phyloP scores from a whole-genome alignment of 2,113 vertebrate species.

The Perca flavescens region DNA sequence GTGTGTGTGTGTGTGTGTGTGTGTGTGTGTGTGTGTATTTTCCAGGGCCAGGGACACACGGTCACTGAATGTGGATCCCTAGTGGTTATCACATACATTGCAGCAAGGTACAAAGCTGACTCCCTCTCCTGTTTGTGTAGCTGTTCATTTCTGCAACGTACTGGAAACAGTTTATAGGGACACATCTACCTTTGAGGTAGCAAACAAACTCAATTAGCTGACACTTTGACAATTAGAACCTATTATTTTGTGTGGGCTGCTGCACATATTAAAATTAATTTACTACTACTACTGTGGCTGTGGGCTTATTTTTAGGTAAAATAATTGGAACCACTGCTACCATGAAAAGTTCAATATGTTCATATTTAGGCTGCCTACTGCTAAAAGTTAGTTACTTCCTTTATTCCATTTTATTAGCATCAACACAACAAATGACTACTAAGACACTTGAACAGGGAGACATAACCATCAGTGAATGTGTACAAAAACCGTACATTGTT shows the following conservation, averaged over 20 bases:
- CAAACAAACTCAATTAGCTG: slow-evolving; percentile 14
- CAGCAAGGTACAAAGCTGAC: slow-evolving; percentile 15
- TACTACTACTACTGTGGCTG: not conserved
- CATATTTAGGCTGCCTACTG: not conserved
- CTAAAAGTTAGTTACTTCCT: slow-evolving; percentile 7
- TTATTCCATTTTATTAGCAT: not conserved
- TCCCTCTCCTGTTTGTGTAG: not conserved
- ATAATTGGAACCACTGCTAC: not conserved
- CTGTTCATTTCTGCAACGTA: not conserved
- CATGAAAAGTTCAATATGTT: not conserved
- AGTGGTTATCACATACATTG: slow-evolving; percentile 9
- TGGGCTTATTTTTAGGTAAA: slow-evolving; percentile 2
- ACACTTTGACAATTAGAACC: slow-evolving; percentile 19
- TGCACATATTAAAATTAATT: slow-evolving; percentile 3
- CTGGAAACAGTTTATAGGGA: not conserved
- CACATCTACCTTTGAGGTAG: slow-evolving; percentile 1
- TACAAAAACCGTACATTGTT: not conserved
- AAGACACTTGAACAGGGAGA: not conserved
- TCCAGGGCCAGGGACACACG: not conserved
- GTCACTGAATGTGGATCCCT: slow-evolving; percentile 11
- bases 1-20: slow-evolving; percentile 27
- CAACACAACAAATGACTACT: not conserved
- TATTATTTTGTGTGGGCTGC: slow-evolving; percentile 11
- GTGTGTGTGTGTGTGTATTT: slow-evolving; percentile 20
- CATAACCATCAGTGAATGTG: not conserved